Conservation (phyloP, 2,888 invertebrate species). For the Automeris io region DNA sequence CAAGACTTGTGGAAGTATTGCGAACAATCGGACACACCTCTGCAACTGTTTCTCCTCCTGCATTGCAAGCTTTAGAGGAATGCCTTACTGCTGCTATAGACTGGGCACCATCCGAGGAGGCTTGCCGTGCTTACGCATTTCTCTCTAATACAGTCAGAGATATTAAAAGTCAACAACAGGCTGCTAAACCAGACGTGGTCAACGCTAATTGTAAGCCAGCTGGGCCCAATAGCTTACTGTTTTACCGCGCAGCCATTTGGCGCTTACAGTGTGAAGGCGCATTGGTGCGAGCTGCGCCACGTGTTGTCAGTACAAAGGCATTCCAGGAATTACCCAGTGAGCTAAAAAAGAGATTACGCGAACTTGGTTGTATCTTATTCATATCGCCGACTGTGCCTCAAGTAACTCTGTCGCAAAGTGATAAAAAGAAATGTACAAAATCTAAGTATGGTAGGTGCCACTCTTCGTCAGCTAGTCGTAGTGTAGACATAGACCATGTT, state of each 20-base stretch:
- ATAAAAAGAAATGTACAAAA: constrained; percentile 27
- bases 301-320: constrained; percentile 44
- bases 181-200: constrained; percentile 38
- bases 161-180: constrained; percentile 27
- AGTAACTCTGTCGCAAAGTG: constrained; percentile 18
- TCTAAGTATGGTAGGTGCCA: constrained; percentile 19
- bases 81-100: constrained; percentile 87
- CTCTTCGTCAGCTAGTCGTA: constrained; percentile 23
- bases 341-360: constrained; percentile 46
- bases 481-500: constrained; percentile 49
- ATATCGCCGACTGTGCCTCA: constrained; percentile 29
- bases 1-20: constrained; percentile 86
- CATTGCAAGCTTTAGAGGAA: constrained; percentile 79
- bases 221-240: constrained; percentile 27
- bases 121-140: constrained; percentile 85
- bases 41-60: constrained; percentile 29
- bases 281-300: constrained; percentile 45
- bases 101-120: constrained; percentile 87
- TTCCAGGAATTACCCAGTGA: constrained; percentile 51
- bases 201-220: constrained; percentile 20
- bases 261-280: constrained; percentile 49
- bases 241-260: constrained; percentile 37
- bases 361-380: constrained; percentile 51
- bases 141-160: constrained; percentile 37
- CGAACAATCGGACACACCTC: constrained; percentile 76